Base-by-base conservation (phyloP, 2,888 invertebrate genomes). In the Nomada hirtipes region DNA sequence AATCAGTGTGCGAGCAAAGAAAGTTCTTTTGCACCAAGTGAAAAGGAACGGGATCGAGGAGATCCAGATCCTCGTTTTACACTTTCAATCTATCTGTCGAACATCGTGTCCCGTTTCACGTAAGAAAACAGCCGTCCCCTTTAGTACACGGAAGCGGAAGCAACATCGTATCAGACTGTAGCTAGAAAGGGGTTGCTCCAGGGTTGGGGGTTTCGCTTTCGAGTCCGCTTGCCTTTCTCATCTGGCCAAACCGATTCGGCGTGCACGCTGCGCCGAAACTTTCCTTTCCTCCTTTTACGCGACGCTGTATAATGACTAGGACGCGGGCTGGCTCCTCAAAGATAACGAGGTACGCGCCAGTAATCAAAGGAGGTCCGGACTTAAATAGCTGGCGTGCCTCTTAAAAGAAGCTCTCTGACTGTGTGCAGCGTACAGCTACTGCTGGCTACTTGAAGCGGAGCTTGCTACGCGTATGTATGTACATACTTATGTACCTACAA, bases 311-410 rank as follows among this genome's bases (percentile, higher is more conserved):
- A 83, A 86, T 67, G 76, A 84, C 73, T 76, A 53, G 69, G 57
- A 73, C 73, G 71, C 44, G 77, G 69, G 60, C 74, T 53, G 68
- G 60, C 73, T 87, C 63, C 77, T 86, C 85, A 83, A 88, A 86
- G 89, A 89, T 90, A 90, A 89, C 89, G 84, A 89, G 84, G 81
- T 83, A 84, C 87, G 89, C 89, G 84, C 84, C 82, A 76, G 83
- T 89, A 88, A 90, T 90, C 89, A 90, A 90, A 90, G 88, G 82
- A 82, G 55, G 59, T 80, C 72, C 61, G 79, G 83, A 84, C 84
- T 81, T 79, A 81, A 86, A 85, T 84, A 87, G 84, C 88, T 71
- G 60, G 53, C 77, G 44, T 55, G 60, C 68, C 74, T 76, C 76
- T 76, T 85, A 67, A 87, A 85, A 87, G 85, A 83, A 87, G 55